Evolutionary conservation across 2,113 vertebrate genomes (phyloP).

Genomic region (Peromyscus polionotus): DNA sequence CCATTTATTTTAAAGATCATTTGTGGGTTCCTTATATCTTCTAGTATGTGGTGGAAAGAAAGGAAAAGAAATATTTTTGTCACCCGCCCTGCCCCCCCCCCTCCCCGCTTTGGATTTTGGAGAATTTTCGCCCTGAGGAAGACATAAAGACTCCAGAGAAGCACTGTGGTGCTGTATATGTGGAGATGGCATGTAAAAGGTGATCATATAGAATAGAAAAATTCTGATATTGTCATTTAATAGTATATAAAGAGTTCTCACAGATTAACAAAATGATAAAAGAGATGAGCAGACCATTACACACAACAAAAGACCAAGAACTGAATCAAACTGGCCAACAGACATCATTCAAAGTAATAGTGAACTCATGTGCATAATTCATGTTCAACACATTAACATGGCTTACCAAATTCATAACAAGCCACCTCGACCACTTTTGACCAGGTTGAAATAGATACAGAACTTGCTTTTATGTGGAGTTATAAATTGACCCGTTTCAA

Average conservation of each 20-base stretch:
- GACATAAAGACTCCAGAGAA: constrained; percentile 32
- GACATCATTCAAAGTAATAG: constrained; percentile 41
- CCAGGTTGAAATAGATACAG: constrained; percentile 29
- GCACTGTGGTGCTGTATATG: not conserved
- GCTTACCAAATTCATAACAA: constrained; percentile 41
- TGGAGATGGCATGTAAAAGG: constrained; percentile 18
- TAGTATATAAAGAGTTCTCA: constrained; percentile 31
- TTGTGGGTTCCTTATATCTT: constrained; percentile 71
- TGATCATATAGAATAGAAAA: constrained; percentile 3
- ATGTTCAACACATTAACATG: constrained; percentile 32
- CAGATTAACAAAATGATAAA: constrained; percentile 37
- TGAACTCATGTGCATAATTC: not conserved
- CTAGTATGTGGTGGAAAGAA: constrained; percentile 57
- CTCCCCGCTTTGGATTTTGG: not conserved
- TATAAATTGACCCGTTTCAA: not conserved
- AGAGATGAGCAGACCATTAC: not conserved
- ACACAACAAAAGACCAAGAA: constrained; percentile 16
- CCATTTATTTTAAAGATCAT: constrained; percentile 75
- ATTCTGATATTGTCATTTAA: constrained; percentile 26
- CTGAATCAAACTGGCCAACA: constrained; percentile 10
- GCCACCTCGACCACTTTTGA: not conserved
- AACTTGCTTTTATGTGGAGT: too few relatives aligned
- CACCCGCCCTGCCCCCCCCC: too few relatives aligned
- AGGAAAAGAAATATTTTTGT: constrained; percentile 58
- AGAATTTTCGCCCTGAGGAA: constrained; percentile 45